A percentile compares a stretch with the other conserved stretches of the same genome.
Evolutionary conservation across 2,888 invertebrate genomes (phyloP).

Genomic region (Incurvaria masculella): DNA sequence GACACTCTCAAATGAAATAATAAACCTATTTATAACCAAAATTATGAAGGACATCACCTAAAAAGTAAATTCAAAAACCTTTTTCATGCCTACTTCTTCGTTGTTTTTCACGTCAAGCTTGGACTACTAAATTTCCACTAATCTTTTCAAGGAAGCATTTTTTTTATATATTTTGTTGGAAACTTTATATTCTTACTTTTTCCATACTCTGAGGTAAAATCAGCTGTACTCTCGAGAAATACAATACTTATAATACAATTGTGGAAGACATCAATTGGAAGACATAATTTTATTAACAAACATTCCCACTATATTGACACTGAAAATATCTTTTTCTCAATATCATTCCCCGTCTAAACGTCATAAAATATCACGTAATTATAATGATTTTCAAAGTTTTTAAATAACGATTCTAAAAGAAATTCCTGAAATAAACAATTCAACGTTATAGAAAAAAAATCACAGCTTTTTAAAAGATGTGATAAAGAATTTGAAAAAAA

Average conservation of each 20-base stretch:
- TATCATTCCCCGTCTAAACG: conserved; percentile 2
- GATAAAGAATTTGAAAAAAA: not conserved
- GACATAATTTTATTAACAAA: conserved; percentile 4
- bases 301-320: conserved; percentile 27
- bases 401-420: not conserved
- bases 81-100: not conserved
- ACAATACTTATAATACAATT: too few species aligned
- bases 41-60: conserved; percentile 14
- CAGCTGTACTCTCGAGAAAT: conserved; percentile 8
- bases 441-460: not conserved
- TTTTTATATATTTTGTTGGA: conserved; percentile 26
- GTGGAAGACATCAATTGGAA: not conserved
- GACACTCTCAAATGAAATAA: conserved; percentile 26
- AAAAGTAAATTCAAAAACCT: conserved; percentile 18
- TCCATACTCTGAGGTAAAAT: not conserved
- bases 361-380: not conserved
- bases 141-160: conserved; percentile 23
- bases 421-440: not conserved
- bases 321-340: conserved; percentile 39
- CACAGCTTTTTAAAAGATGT: not conserved
- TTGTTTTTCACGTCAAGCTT: not conserved
- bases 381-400: not conserved
- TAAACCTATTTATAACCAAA: conserved; percentile 20
- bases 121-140: conserved; percentile 4
- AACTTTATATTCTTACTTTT: conserved; percentile 5